phyloP scores from a whole-genome alignment of 2,113 vertebrate genomes.

The Ifrita kowaldi region DNA sequence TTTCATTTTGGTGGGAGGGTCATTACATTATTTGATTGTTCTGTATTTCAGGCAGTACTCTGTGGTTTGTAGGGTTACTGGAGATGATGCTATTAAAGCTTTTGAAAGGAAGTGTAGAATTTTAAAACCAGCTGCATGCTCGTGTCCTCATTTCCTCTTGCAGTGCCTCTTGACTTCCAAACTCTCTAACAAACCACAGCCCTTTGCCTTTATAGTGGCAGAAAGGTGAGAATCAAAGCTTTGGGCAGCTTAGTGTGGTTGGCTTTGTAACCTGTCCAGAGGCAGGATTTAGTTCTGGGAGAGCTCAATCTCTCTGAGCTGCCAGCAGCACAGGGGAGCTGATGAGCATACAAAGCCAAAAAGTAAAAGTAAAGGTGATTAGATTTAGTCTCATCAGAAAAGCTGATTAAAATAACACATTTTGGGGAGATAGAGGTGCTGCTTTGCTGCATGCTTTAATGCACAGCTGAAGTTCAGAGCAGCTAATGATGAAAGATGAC shows the following conservation, averaged over 20 bases:
- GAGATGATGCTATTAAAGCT: slow-evolving; percentile 25
- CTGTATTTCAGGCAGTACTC: background rate
- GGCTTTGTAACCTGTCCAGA: background rate
- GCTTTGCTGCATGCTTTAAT: background rate
- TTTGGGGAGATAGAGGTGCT: background rate
- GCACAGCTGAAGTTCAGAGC: background rate
- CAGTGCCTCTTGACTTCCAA: background rate
- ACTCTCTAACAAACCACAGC: background rate
- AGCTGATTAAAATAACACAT: background rate
- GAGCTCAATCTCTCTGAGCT: background rate
- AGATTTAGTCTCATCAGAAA: background rate
- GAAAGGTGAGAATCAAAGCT: background rate
- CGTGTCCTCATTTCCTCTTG: background rate
- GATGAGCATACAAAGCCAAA: background rate
- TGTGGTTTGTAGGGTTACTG: background rate
- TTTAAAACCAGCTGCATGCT: background rate
- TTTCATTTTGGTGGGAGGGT: background rate
- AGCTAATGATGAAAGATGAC: background rate
- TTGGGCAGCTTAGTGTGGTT: background rate
- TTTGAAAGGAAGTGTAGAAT: slow-evolving; percentile 5
- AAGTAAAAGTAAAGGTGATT: background rate
- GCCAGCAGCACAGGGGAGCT: background rate
- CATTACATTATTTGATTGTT: background rate
- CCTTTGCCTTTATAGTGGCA: background rate
- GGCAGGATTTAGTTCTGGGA: background rate